These are phyloP conservation scores for Metopia argyrocephala DNA, from an alignment of 2,888 invertebrate species.

Conservation along the genomic window DNA sequence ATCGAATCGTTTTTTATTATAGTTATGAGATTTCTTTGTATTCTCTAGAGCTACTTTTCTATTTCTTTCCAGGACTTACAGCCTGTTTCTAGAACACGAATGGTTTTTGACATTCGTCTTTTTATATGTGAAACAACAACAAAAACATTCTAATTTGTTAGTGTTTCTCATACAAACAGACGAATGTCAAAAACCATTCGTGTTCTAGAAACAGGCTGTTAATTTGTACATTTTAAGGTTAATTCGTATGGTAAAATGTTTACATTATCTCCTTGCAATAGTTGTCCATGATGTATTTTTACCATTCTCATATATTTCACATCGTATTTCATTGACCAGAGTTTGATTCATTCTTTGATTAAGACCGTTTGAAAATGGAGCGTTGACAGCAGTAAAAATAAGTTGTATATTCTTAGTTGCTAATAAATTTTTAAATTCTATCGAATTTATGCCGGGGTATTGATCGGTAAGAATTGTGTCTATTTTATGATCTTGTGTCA, in stretches of 20 bases:
- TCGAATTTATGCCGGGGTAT: conserved; percentile 71
- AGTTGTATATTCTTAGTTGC: conserved; percentile 56
- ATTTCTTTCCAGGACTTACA: conserved; percentile 29
- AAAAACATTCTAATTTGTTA: too few species aligned
- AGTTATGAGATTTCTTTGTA: conserved; percentile 44
- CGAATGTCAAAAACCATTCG: too few species aligned
- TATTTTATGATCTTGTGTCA: background rate
- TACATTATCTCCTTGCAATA: background rate
- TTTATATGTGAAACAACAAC: too few species aligned
- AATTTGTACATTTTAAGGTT: background rate
- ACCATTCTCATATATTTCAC: conserved; percentile 39
- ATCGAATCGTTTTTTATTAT: conserved; percentile 50
- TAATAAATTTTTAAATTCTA: conserved; percentile 69
- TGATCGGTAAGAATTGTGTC: conserved; percentile 49
- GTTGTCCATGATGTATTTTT: background rate
- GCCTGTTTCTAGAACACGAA: too few species aligned
- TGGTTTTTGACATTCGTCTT: too few species aligned
- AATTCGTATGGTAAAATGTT: background rate
- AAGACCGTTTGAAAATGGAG: conserved; percentile 57
- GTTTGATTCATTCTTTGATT: conserved; percentile 61
- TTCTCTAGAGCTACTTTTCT: conserved; percentile 42
- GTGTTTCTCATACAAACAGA: too few species aligned
- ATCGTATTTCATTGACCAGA: conserved; percentile 61
- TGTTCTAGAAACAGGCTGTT: too few species aligned
- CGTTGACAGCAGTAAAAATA: conserved; percentile 58